Evolutionary conservation across 92 coral and sea anemone genomes (phyloP), one percentile per base, ranked within the genome.

Genomic region (Zoanthus solanderi): DNA sequence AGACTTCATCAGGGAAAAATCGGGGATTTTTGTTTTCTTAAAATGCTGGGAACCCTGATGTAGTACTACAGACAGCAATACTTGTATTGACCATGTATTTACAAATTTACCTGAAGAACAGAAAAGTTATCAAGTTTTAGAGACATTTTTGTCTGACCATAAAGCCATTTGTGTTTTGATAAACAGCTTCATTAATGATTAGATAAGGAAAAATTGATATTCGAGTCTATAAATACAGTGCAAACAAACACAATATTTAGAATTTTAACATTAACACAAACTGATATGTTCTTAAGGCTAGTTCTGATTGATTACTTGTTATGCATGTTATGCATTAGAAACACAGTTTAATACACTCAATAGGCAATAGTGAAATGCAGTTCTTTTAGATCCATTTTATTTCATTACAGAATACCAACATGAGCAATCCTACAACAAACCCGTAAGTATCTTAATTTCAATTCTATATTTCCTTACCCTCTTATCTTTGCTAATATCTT

Each of bases 261-360:
- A 48, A 31, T 71, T 71, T 71, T 71, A 71, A 71, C 76, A 71
- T 71, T 71, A 71, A 71, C 76, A 71, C 76, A 71, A 71, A 71
- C 52, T 71, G n/a, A 71, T 71, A 71, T 71, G 76, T 71, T 71
- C 76, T 67, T 67, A 67, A 65, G 71, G 71, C 71, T 65, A 65
- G 71, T 65, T 65, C 71, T 65, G 71, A 65, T 65, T 65, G 71
- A 65, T 54, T 54, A 54, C 60, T 54, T 54, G 60, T 54, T 37
- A 54, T 54, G 60, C 12, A 54, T 54, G 7, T 71, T 71, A 28
- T 72, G n/a, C 76, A 32, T 72, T 72, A 34, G 76, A 72, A 72
- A 72, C 76, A 72, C 76, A 72, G 76, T 72, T 72, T 72, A 72
- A 72, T 72, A 72, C 76, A 72, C 76, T 71, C 75, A 69, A 69